These are phyloP conservation scores for Dasypogon diadema DNA, from an alignment of 2,888 invertebrate genomes.

Conservation along the genomic window DNA sequence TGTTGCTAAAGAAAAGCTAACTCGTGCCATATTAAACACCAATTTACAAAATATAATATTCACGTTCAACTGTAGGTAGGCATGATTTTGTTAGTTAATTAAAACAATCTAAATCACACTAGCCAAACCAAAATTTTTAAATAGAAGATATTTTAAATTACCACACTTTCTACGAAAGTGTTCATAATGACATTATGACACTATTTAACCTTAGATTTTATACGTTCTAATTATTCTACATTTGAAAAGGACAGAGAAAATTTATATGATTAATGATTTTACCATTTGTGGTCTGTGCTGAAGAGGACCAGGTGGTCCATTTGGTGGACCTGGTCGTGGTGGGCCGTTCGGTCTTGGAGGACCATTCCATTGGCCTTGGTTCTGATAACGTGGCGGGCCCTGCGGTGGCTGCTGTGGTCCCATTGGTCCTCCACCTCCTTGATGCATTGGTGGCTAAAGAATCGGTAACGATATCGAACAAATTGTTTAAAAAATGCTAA, in stretches of 20 bases:
- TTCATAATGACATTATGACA: slow-evolving; percentile 17
- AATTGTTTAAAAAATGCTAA: slow-evolving; percentile 42
- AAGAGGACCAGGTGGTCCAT: slow-evolving; percentile 70
- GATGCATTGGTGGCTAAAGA: slow-evolving; percentile 72
- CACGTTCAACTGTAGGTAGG: no score
- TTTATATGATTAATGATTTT: slow-evolving; percentile 59
- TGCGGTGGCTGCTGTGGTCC: slow-evolving; percentile 72
- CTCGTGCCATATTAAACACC: background rate
- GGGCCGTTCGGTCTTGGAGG: slow-evolving; percentile 71
- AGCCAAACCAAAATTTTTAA: no score
- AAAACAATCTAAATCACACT: no score
- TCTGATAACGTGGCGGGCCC: slow-evolving; percentile 70
- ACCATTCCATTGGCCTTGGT: slow-evolving; percentile 69
- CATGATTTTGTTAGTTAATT: no score
- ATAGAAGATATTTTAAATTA: background rate
- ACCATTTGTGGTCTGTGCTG: slow-evolving; percentile 75
- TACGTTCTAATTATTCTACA: slow-evolving; percentile 19
- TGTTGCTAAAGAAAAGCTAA: background rate
- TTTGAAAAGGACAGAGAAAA: slow-evolving; percentile 39
- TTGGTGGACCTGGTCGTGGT: slow-evolving; percentile 70
- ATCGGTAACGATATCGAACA: slow-evolving; percentile 49
- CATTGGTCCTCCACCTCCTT: slow-evolving; percentile 68
- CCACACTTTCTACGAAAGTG: slow-evolving; percentile 9
- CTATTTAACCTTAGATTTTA: background rate
- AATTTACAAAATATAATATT: background rate